These are phyloP conservation scores for Desmodus rotundus DNA, from an alignment of 2,113 vertebrate species.

Conservation along the genomic window DNA sequence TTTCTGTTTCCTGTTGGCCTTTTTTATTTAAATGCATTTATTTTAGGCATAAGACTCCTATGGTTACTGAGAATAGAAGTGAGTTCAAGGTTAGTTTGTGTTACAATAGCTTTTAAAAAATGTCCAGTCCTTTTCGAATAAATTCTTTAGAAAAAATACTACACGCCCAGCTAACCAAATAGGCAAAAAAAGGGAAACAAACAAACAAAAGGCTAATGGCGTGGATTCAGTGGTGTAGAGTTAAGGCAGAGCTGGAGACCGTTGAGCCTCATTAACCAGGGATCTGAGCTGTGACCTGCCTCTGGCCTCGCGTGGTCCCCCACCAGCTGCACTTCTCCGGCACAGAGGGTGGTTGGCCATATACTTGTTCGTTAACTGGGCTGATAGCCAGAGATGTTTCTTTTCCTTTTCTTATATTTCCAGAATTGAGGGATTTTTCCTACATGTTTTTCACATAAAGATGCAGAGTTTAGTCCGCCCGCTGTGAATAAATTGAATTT, in stretches of 20 bases:
- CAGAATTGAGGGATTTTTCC: conserved; percentile 58
- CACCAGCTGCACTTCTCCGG: conserved; percentile 43
- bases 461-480: conserved; percentile 74
- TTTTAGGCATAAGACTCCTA: neutral
- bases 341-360: conserved; percentile 32
- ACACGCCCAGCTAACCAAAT: neutral
- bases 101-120: neutral
- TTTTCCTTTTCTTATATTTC: conserved; percentile 68
- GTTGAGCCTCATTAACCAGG: conserved; percentile 41
- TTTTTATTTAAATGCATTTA: neutral
- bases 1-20: neutral
- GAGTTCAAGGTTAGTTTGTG: neutral
- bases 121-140: neutral
- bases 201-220: neutral
- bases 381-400: conserved; percentile 63
- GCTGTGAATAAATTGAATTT: conserved; percentile 83
- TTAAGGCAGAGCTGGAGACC: conserved; percentile 6
- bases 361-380: conserved; percentile 44
- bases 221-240: neutral
- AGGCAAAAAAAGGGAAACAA: neutral
- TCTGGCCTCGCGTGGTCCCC: neutral
- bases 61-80: neutral
- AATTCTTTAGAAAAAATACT: neutral
- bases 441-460: conserved; percentile 81
- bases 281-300: conserved; percentile 53